Base-by-base conservation (phyloP, 2,888 invertebrate species). In the Drosophila infuscata region DNA sequence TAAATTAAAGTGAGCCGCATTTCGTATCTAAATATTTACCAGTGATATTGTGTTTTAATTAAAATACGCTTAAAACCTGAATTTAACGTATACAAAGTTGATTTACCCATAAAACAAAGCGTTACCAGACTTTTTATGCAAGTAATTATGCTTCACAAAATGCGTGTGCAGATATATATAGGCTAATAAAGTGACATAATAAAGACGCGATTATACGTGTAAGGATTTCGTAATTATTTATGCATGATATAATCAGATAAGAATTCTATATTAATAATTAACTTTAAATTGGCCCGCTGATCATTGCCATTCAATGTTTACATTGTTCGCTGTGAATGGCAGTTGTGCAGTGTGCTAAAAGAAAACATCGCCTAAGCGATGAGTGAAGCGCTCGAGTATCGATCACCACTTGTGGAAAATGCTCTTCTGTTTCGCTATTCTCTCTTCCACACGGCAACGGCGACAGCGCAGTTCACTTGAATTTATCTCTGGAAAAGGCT, bases 291-390 rank as follows among this genome's bases (percentile, higher is more conserved):
- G 11, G 9, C n/a, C 29, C 51, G 61, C 54, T 43, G 9, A 5
- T 49, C 43, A 38, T 53, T 56, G 73, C 9, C 61, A 60, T 69
- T 49, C 59, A 74, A 49, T 79, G 69, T 64, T 74, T 74, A 69
- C 61, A 60, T 32, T 71, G 51, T 68, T 76, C 67, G 46, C 35
- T n/a, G 81, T 63, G 78, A 78, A 64, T 76, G 68, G 9, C 76
- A 68, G 15, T 38, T 65, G 3, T 3, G 12, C 17, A 38, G 51
- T 58, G 58, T 59, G 60, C 56, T 36, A 46, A 11, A 25, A 30
- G 33, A 43, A 69, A 74, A 71, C 48, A 77, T 75, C 66, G 77
- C 29, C 30, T 57, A 41, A 8, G 7, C 46, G 20, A 59, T 73
- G 30, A 52, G 33, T 53, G 56, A 57, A 54, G 52, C 48, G 38